Base-by-base conservation (phyloP, 2,113 vertebrate genomes). In the Nymphicus hollandicus region DNA sequence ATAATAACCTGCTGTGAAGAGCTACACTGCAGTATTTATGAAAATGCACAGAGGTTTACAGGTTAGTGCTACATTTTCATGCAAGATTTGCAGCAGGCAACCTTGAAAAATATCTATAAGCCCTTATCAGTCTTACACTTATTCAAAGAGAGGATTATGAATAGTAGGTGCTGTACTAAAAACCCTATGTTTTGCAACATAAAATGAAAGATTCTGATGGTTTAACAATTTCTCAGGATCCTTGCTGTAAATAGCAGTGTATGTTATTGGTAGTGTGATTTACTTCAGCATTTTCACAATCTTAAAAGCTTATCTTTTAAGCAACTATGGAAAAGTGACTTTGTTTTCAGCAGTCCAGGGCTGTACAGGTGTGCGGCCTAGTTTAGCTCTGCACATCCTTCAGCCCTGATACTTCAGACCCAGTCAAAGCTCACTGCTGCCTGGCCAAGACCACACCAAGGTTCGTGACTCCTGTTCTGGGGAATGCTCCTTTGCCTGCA, bases 351-450 rank as follows among this genome's bases (percentile, higher is more conserved):
- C 19, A 37, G 37, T 64, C 63, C 47, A 49, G 23, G 60, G 10
- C 61, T 74, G 19, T 53, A 47, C 43, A 69, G 60, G 33, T 11
- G 47, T 3, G 3, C 1, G 6, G 9, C 0, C 0, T 46, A 22
- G 31, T 37, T 68, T 25, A 82, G 14, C 29, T 91, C 61, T 71
- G 61, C 50, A 25, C n/a, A 37, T 58, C 49, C 53, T 94, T 77
- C 64, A 63, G 23, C 52, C 13, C 39, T 72, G 28, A 25, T 68
- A 29, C 23, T 27, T 80, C 74, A 82, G 39, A 28, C 13, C 20
- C 17, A 37, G 56, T 46, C 43, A 77, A 70, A 77, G 20, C 35
- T 73, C 41, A 10, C 27, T 7, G 20, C 22, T 73, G 41, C 53
- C 39, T 61, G 58, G 41, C 39, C 41, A 82, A 78, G 46, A 74